Conservation (phyloP, 1,140 invertebrate genomes). For the Eciton burchellii region DNA sequence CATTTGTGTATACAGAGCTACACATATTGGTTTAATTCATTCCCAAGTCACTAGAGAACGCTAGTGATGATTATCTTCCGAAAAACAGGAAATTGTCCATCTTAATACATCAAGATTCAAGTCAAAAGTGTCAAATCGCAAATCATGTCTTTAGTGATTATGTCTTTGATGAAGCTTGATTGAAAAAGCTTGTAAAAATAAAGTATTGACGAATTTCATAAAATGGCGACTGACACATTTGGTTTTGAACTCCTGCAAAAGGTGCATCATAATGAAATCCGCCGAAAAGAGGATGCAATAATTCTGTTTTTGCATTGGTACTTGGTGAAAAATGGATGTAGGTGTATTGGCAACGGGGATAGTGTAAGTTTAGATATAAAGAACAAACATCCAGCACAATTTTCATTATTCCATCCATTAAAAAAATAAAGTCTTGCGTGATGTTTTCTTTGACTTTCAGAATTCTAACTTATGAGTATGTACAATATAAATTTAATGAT, state of each 20-base stretch:
- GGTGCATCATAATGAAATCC: slow-evolving; percentile 87
- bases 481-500: neutral
- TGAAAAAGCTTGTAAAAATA: too few species aligned
- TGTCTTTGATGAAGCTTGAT: too few species aligned
- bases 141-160: too few species aligned
- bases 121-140: too few species aligned
- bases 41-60: too few species aligned
- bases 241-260: slow-evolving; percentile 91
- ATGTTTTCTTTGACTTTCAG: too few species aligned
- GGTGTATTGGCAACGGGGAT: slow-evolving; percentile 90
- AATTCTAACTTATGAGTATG: slow-evolving; percentile 22
- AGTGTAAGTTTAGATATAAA: slow-evolving; percentile 83
- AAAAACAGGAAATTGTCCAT: too few species aligned
- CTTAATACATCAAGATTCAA: too few species aligned
- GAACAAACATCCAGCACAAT: neutral
- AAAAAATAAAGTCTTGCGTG: neutral
- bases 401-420: neutral
- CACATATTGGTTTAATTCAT: too few species aligned
- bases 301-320: slow-evolving; percentile 90
- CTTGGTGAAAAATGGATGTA: slow-evolving; percentile 89
- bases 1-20: too few species aligned
- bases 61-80: too few species aligned
- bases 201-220: slow-evolving; percentile 12
- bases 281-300: slow-evolving; percentile 90
- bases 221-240: slow-evolving; percentile 83